phyloP scores from a whole-genome alignment of 2,888 invertebrate genomes.

The Tenthredo amoena region DNA sequence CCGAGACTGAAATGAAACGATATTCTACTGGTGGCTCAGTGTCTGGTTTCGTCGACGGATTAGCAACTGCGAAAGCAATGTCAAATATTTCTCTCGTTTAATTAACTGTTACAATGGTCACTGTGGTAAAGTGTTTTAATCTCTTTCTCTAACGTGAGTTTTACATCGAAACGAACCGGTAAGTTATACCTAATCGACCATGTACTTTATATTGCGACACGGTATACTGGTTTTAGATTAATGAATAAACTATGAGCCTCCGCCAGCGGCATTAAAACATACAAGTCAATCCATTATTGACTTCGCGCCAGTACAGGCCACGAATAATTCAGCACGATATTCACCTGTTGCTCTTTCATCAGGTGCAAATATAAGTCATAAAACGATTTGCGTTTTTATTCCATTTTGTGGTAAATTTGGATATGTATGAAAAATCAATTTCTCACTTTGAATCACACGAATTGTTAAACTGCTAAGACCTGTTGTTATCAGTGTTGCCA shows the following conservation, averaged over 20 bases:
- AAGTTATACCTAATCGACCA: constrained; percentile 14
- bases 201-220: not conserved
- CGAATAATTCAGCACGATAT: not conserved
- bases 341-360: constrained; percentile 1
- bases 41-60: constrained; percentile 56
- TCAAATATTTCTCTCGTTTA: constrained; percentile 51
- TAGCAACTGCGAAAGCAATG: constrained; percentile 55
- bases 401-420: not conserved
- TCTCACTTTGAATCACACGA: not conserved
- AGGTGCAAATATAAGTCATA: not conserved
- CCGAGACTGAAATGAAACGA: constrained; percentile 36
- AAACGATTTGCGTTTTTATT: not conserved
- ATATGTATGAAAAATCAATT: not conserved
- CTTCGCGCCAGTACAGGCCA: constrained; percentile 5
- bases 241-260: constrained; percentile 37
- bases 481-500: constrained; percentile 29
- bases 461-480: not conserved
- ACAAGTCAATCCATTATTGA: constrained; percentile 4
- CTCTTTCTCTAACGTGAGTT: not conserved
- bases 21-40: constrained; percentile 47
- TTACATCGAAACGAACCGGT: not conserved
- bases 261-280: constrained; percentile 15
- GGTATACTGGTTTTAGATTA: constrained; percentile 13
- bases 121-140: not conserved
- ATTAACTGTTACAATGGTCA: constrained; percentile 38